Conservation (phyloP, 2,888 invertebrate genomes). For the Hirudinaria manillensis region DNA sequence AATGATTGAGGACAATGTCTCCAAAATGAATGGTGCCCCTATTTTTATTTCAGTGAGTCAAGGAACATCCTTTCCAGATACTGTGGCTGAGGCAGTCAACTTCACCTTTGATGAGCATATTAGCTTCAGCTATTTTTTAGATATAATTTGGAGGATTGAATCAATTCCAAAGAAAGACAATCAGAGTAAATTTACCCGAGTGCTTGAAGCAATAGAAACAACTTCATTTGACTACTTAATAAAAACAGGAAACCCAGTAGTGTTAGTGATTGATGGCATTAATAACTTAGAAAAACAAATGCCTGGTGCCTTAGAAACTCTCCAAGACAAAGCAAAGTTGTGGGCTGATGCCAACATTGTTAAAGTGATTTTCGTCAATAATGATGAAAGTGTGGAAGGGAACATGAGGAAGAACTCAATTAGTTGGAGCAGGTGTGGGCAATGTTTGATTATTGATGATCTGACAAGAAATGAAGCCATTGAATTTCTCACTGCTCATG, state of each 20-base stretch:
- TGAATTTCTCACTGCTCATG: slow-evolving; percentile 29
- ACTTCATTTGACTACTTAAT: slow-evolving; percentile 36
- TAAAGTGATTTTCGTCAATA: slow-evolving; percentile 39
- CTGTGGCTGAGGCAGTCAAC: slow-evolving; percentile 36
- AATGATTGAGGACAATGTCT: too few relatives aligned
- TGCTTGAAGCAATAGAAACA: too few relatives aligned
- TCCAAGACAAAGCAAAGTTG: slow-evolving; percentile 41
- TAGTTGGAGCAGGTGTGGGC: slow-evolving; percentile 39
- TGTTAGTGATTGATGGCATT: slow-evolving; percentile 40
- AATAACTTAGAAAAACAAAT: slow-evolving; percentile 29
- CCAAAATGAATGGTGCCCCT: slow-evolving; percentile 36
- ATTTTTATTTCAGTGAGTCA: slow-evolving; percentile 37
- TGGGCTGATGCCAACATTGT: slow-evolving; percentile 41
- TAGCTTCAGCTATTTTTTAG: slow-evolving; percentile 38
- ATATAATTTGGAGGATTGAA: slow-evolving; percentile 37
- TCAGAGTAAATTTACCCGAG: slow-evolving; percentile 35
- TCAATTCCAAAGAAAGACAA: slow-evolving; percentile 37
- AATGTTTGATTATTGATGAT: slow-evolving; percentile 36
- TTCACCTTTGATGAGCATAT: slow-evolving; percentile 41
- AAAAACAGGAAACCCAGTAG: slow-evolving; percentile 37
- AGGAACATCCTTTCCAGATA: slow-evolving; percentile 38
- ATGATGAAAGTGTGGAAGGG: slow-evolving; percentile 35
- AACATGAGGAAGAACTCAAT: slow-evolving; percentile 34
- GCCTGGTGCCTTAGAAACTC: slow-evolving; percentile 34
- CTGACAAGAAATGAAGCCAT: slow-evolving; percentile 33